phyloP scores from a whole-genome alignment of 2,888 invertebrate genomes.

The Dimorphilus gyrociliatus region DNA sequence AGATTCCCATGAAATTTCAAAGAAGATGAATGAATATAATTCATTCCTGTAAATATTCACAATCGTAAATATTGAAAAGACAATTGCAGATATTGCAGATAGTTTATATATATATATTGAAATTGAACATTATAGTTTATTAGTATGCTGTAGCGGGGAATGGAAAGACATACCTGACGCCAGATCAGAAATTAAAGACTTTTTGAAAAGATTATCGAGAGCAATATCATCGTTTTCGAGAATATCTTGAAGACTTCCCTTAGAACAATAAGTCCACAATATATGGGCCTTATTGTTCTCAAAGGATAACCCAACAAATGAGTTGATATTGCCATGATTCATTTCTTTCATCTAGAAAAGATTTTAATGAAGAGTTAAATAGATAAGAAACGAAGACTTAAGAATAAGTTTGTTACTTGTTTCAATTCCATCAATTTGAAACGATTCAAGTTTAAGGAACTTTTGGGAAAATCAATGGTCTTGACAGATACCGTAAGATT shows the following conservation, averaged over 20 bases:
- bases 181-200: slow-evolving; percentile 22
- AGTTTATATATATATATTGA: not conserved
- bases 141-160: not conserved
- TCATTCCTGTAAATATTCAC: slow-evolving; percentile 2
- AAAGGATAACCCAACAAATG: slow-evolving; percentile 64
- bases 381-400: no score
- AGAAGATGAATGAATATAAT: slow-evolving; percentile 3
- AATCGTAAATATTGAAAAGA: not conserved
- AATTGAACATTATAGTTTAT: not conserved
- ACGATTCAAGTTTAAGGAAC: slow-evolving; percentile 7
- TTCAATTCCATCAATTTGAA: slow-evolving; percentile 13
- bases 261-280: slow-evolving; percentile 59
- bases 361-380: no score
- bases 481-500: slow-evolving; percentile 11
- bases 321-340: slow-evolving; percentile 64
- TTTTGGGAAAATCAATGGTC: slow-evolving; percentile 3
- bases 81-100: not conserved
- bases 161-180: slow-evolving; percentile 17
- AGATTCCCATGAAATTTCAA: slow-evolving; percentile 55
- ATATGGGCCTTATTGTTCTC: slow-evolving; percentile 58
- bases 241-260: slow-evolving; percentile 50
- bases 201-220: slow-evolving; percentile 26
- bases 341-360: slow-evolving; percentile 57
- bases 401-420: slow-evolving; percentile 12
- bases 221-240: slow-evolving; percentile 24